Base-by-base conservation (phyloP, 2,797 vertebrate genomes). In the Prunella strophiata region DNA sequence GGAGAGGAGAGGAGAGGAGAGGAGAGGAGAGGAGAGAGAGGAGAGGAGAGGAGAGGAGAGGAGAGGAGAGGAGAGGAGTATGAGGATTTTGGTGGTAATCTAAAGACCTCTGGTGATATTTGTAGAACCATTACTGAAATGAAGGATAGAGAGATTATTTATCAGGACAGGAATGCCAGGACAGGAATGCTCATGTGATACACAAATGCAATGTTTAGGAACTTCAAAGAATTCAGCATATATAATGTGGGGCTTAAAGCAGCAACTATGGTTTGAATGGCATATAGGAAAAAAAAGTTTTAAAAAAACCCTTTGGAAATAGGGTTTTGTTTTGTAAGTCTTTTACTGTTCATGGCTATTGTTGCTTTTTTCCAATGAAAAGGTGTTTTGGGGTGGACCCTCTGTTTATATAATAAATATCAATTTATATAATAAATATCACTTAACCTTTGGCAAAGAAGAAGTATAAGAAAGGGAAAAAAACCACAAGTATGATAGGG, bases 361-460 rank as follows among this genome's bases (percentile, higher is more conserved):
- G 22, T 52, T 85, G 26, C 3, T n/a, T 62, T 8, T 54, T 84
- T 81, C 17, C 51, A 19, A 48, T 43, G 10, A 36, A 80, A 73
- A 82, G 1, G 1, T n/a, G 2, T 48, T 59, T 61, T 50, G 70
- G 34, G 7, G 10, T 38, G 29, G 13, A 4, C 4, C 5, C 19
- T 59, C 50, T 63, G 9, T 59, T 43, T 70, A n/a, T 45, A 23
- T 25, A 6, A 68, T 32, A 76, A 79, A 76, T 54, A 73, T 9
- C 3, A 23, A 21, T 47, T 72, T 51, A 59, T 48, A 20, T 18
- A 7, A 58, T 38, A 73, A 85, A 70, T 66, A 66, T 10, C 7
- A 22, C 17, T 66, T 75, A 65, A 76, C 3, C 1, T 79, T 89
- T 43, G 7, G 40, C 27, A 89, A 71, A 92, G 38, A 54, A 34